Evolutionary conservation across 2,113 vertebrate genomes (phyloP), one percentile per base, ranked within the genome.

Genomic region (Corydoras sp.): DNA sequence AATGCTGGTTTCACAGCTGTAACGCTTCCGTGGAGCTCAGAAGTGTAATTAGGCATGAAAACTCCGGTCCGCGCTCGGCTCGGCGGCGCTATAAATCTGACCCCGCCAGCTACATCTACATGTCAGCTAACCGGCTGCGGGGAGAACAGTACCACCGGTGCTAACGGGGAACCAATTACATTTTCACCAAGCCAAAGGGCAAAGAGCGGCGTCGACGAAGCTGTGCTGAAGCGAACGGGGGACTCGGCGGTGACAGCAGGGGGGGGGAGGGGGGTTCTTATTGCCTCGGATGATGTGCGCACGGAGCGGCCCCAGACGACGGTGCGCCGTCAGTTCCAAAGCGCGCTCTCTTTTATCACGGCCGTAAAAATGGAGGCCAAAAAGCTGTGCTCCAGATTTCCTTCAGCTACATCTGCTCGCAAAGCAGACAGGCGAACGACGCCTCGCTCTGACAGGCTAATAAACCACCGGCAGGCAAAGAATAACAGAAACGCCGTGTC

Each of bases 121-220:
- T 67, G 68, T 67, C 32, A 35, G 32, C 3, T 35, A 35, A 43
- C 35, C 35, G 35, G 35, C 35, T 43, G 35, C 35, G 1, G 35
- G 35, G 35, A 43, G 35, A 43, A 43, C 18, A 15, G 65, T 71
- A 11, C 51, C 63, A 62, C 53, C 43, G 53, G 35, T 43, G 35
- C 35, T 63, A 59, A 53, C 56, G 56, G 55, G 14, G 32, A 73
- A 58, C 78, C 80, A 85, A 82, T 85, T 84, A 86, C 79, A 71
- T 70, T 67, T 65, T 72, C 48, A 75, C 80, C 80, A 79, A 74
- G 70, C 69, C 30, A 59, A 74, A 72, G 68, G 63, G 64, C 69
- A 51, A 35, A 55, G 35, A 71, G 78, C 73, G 71, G 65, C 71
- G 70, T 6, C 3, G 35, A 69, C 58, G 69, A 73, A 71, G 58